Conservation (phyloP, 1,140 invertebrate genomes). For the Zaprionus davidi region DNA sequence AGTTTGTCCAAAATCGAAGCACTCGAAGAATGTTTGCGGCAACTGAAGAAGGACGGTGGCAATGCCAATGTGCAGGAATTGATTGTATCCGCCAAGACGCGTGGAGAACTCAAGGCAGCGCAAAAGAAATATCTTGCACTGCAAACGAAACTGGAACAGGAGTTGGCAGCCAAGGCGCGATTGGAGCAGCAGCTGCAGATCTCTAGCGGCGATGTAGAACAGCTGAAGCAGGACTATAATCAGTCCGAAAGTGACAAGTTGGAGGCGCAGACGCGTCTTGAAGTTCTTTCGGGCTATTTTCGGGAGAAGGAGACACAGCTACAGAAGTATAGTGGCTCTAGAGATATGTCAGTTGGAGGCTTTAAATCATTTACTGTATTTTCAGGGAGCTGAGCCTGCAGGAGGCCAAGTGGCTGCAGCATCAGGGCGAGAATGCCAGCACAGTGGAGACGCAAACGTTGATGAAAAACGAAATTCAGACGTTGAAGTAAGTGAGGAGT, state of each 20-base stretch:
- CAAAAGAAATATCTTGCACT: slow-evolving; percentile 84
- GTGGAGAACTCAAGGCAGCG: slow-evolving; percentile 85
- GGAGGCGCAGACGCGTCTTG: slow-evolving; percentile 92
- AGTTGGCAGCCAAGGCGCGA: slow-evolving; percentile 72
- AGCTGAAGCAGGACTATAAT: slow-evolving; percentile 88
- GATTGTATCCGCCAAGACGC: slow-evolving; percentile 84
- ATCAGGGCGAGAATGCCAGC: slow-evolving; percentile 92
- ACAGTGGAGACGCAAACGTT: slow-evolving; percentile 91
- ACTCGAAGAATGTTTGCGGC: slow-evolving; percentile 84
- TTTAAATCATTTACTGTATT: slow-evolving; percentile 32
- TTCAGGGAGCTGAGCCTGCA: slow-evolving; percentile 91
- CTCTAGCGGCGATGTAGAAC: slow-evolving; percentile 80
- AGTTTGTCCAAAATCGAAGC: slow-evolving; percentile 79
- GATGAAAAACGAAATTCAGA: slow-evolving; percentile 91
- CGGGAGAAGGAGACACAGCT: slow-evolving; percentile 94
- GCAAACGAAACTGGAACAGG: slow-evolving; percentile 82
- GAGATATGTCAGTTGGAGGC: slow-evolving; percentile 43
- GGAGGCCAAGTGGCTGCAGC: slow-evolving; percentile 92
- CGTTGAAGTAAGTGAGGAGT: slow-evolving; percentile 89
- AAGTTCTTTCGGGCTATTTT: slow-evolving; percentile 94
- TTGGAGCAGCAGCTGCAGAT: slow-evolving; percentile 68
- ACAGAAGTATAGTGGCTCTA: slow-evolving; percentile 88
- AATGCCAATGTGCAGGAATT: slow-evolving; percentile 83
- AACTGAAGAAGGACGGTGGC: slow-evolving; percentile 81
- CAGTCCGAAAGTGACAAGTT: slow-evolving; percentile 90